Percentiles rank a stretch among this genome's conserved stretches.
These are phyloP conservation scores for Tapera naevia DNA, from an alignment of 2,797 vertebrate species.

Conservation along the genomic window DNA sequence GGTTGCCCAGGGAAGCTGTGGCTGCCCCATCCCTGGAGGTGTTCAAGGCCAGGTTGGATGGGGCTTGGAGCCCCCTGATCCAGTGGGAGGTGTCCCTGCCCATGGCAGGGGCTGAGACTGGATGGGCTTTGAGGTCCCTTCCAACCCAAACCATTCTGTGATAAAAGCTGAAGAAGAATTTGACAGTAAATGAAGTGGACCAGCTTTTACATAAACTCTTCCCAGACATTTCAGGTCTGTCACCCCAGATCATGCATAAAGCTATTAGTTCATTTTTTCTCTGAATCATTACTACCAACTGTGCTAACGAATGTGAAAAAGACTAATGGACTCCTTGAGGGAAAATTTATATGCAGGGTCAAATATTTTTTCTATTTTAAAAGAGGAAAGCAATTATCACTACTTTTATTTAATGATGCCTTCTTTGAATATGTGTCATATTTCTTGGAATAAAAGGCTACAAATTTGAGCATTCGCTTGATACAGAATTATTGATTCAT, in stretches of 20 bases:
- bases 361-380: slow-evolving; percentile 1
- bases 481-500: slow-evolving; percentile 57
- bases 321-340: slow-evolving; percentile 58
- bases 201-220: not conserved
- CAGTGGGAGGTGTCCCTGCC: not conserved
- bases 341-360: slow-evolving; percentile 40
- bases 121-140: not conserved
- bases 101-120: rapidly evolving
- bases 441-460: slow-evolving; percentile 40
- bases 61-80: not conserved
- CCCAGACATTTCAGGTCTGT: not conserved
- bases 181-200: not conserved
- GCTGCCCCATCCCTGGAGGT: not conserved
- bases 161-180: not conserved
- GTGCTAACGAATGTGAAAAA: slow-evolving; percentile 41
- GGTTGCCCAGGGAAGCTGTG: not conserved
- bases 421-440: slow-evolving; percentile 35
- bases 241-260: not conserved
- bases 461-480: slow-evolving; percentile 26
- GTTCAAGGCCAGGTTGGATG: not conserved
- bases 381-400: slow-evolving; percentile 41
- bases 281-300: slow-evolving; percentile 38
- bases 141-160: not conserved
- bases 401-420: slow-evolving; percentile 45
- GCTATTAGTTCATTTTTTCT: slow-evolving; percentile 18